These are phyloP conservation scores for Drosophila tropicalis DNA, from an alignment of 1,140 invertebrate genomes.

Conservation along the genomic window DNA sequence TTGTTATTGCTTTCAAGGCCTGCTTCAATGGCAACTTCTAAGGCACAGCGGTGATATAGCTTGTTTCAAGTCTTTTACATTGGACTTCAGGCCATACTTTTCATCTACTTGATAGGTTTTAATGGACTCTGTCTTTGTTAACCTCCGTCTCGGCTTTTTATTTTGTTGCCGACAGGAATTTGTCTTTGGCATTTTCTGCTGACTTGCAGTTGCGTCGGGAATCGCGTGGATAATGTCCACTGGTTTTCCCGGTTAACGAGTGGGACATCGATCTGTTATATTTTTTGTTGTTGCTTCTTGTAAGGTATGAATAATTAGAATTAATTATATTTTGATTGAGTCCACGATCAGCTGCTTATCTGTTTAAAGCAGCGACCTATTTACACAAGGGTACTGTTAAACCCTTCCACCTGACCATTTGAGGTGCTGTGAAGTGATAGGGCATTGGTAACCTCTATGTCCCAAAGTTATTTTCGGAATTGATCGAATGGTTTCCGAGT, in stretches of 20 bases:
- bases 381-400: constrained; percentile 13
- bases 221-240: constrained; percentile 17
- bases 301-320: too few relatives aligned
- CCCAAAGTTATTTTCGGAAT: too few relatives aligned
- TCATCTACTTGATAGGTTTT: neutral
- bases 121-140: neutral
- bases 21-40: neutral
- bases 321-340: too few relatives aligned
- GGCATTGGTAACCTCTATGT: too few relatives aligned
- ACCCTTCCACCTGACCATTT: too few relatives aligned
- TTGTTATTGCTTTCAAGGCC: constrained; percentile 17
- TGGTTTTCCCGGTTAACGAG: constrained; percentile 13
- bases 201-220: too few relatives aligned
- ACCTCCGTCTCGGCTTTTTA: constrained; percentile 6
- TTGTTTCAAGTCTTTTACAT: constrained; percentile 9
- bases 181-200: too few relatives aligned
- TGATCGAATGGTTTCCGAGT: too few relatives aligned
- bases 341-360: constrained; percentile 4
- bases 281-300: constrained; percentile 14
- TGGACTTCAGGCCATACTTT: constrained; percentile 1
- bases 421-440: too few relatives aligned
- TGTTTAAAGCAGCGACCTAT: constrained; percentile 16
- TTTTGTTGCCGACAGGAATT: constrained; percentile 2
- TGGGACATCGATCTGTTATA: constrained; percentile 22
- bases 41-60: neutral